Percentiles rank a stretch among this genome's conserved stretches.
Conservation (phyloP, 1,140 invertebrate genomes). For the Bombus consobrinus region DNA sequence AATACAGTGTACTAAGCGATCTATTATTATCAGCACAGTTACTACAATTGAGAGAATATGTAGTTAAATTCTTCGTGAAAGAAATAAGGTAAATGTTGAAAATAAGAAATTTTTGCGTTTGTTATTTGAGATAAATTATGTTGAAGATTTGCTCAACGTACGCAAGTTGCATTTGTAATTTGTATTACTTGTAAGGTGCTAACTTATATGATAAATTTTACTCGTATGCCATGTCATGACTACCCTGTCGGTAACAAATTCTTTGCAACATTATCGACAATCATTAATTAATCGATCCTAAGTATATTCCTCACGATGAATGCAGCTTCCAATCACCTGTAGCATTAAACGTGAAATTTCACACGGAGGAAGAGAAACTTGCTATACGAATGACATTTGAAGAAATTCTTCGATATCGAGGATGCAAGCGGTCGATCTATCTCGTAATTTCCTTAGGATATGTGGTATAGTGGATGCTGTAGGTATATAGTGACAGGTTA, state of each 20-base stretch:
- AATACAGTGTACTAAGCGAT: background rate
- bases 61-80: background rate
- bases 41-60: background rate
- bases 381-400: background rate
- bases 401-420: background rate
- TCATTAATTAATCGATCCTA: too few relatives aligned
- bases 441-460: constrained; percentile 47
- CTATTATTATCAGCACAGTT: background rate
- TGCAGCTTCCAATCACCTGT: too few relatives aligned
- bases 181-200: background rate
- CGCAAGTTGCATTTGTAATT: background rate
- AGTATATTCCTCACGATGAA: background rate
- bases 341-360: background rate
- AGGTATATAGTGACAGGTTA: constrained; percentile 62
- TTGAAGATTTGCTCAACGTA: background rate
- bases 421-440: constrained; percentile 1
- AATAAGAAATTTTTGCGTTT: background rate
- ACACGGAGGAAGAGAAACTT: too few relatives aligned
- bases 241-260: too few relatives aligned
- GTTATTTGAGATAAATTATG: background rate
- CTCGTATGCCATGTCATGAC: background rate
- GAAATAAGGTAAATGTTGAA: background rate
- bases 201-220: background rate
- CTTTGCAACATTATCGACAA: background rate
- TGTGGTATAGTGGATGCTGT: background rate